Conservation (phyloP, 1,140 invertebrate genomes). For the Drosophila triauraria region DNA sequence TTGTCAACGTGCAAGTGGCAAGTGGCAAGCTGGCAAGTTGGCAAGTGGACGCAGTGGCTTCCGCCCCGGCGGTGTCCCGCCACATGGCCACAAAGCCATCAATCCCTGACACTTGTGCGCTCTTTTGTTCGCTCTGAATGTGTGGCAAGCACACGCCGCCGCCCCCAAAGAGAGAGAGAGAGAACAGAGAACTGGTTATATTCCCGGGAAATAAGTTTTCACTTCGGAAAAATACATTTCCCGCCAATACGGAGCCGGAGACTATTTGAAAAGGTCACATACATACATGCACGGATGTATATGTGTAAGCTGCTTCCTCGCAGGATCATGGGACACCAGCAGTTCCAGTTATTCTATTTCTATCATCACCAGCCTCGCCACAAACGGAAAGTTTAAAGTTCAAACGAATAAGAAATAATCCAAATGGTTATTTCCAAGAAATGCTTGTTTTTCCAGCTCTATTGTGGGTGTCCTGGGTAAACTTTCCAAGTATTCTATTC, state of each 20-base stretch:
- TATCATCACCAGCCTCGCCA: not conserved
- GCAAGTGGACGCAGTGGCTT: constrained; percentile 14
- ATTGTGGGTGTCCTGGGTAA: too few species aligned
- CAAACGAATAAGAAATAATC: not conserved
- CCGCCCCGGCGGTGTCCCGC: constrained; percentile 8
- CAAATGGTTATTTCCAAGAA: not conserved
- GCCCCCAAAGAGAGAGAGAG: too few species aligned
- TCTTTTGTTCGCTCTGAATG: constrained; percentile 15
- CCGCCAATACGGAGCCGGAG: not conserved
- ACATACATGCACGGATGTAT: not conserved
- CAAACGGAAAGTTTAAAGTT: constrained; percentile 13
- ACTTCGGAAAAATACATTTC: constrained; percentile 10
- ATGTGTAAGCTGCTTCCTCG: not conserved
- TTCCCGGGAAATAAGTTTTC: constrained; percentile 23
- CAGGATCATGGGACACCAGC: not conserved
- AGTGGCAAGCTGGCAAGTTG: constrained; percentile 4
- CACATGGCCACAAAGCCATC: constrained; percentile 28
- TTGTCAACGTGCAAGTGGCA: constrained; percentile 15
- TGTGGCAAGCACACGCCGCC: constrained; percentile 12
- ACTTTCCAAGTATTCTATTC: not conserved
- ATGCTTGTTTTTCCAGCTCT: not conserved
- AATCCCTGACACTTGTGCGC: constrained; percentile 31
- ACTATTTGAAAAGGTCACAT: constrained; percentile 14
- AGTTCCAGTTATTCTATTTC: not conserved
- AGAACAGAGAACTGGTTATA: constrained; percentile 1